Conservation (phyloP, 2,113 vertebrate species). For the Ptilonorhynchus violaceus region DNA sequence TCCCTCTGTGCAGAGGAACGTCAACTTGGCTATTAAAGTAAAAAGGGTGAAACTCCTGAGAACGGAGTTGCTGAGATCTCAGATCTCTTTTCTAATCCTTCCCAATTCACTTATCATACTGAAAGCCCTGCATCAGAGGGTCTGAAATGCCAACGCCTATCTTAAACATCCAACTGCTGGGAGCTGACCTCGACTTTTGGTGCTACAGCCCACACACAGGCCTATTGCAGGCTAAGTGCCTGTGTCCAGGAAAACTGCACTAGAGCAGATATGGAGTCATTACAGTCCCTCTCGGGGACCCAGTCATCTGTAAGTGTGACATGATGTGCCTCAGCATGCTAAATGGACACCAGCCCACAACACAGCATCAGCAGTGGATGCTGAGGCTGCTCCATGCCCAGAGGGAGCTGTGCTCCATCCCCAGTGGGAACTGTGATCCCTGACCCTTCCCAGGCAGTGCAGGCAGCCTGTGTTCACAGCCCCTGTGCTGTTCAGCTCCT, state of each 20-base stretch:
- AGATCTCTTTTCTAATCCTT: not conserved
- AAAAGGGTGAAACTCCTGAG: not conserved
- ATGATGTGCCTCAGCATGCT: accelerated
- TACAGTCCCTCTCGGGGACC: accelerated
- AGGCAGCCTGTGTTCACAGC: not conserved
- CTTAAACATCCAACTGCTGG: not conserved
- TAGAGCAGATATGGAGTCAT: not conserved
- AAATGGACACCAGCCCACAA: not conserved
- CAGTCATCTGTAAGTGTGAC: not conserved
- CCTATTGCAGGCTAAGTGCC: not conserved
- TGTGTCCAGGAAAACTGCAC: not conserved
- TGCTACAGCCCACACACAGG: not conserved
- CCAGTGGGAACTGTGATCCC: not conserved
- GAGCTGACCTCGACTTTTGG: not conserved
- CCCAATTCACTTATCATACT: not conserved
- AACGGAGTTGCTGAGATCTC: not conserved
- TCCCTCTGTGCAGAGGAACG: not conserved
- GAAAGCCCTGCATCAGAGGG: not conserved
- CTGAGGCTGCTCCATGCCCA: not conserved
- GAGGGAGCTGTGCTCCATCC: not conserved
- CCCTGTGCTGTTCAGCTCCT: not conserved
- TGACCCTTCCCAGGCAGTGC: not conserved
- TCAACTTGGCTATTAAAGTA: not conserved
- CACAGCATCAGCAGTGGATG: not conserved
- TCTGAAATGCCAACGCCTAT: not conserved